Evolutionary conservation across 2,888 invertebrate genomes (phyloP).

Genomic region (Axea sp.): DNA sequence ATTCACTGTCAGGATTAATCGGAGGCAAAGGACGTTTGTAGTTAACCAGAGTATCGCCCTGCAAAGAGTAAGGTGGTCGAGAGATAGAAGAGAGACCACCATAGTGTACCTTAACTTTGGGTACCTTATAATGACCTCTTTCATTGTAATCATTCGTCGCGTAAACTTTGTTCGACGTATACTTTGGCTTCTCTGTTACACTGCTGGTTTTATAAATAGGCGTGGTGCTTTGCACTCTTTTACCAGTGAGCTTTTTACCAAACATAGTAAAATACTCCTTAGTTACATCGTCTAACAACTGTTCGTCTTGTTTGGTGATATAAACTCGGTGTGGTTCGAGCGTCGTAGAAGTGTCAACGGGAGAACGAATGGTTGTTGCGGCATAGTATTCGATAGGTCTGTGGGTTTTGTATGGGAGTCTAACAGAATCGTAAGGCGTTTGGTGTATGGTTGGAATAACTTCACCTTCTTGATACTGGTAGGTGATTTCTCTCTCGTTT

Average conservation of each 20-base stretch:
- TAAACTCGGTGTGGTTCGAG: conserved; percentile 83
- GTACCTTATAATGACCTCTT: conserved; percentile 66
- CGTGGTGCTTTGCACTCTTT: conserved; percentile 80
- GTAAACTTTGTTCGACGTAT: conserved; percentile 65
- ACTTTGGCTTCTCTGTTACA: conserved; percentile 73
- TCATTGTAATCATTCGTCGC: conserved; percentile 66
- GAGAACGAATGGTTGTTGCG: conserved; percentile 72
- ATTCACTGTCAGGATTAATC: conserved; percentile 86
- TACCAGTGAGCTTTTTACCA: conserved; percentile 84
- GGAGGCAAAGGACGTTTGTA: conserved; percentile 84
- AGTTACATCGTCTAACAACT: conserved; percentile 86
- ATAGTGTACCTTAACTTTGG: conserved; percentile 81
- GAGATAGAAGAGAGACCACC: conserved; percentile 78
- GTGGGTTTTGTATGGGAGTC: conserved; percentile 48
- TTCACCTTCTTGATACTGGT: conserved; percentile 68
- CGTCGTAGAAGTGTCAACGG: conserved; percentile 79
- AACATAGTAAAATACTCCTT: conserved; percentile 88
- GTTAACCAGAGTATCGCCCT: conserved; percentile 86
- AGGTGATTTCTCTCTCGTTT: conserved; percentile 65
- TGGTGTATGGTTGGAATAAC: conserved; percentile 57
- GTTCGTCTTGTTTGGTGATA: conserved; percentile 85
- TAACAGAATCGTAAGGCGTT: conserved; percentile 61
- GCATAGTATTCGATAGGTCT: conserved; percentile 46
- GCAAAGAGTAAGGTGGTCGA: conserved; percentile 80
- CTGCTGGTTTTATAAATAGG: conserved; percentile 72